Evolutionary conservation across 2,888 invertebrate species (phyloP), one percentile per base, ranked within the genome.

Genomic region (Leptinotarsa rubiginosa): DNA sequence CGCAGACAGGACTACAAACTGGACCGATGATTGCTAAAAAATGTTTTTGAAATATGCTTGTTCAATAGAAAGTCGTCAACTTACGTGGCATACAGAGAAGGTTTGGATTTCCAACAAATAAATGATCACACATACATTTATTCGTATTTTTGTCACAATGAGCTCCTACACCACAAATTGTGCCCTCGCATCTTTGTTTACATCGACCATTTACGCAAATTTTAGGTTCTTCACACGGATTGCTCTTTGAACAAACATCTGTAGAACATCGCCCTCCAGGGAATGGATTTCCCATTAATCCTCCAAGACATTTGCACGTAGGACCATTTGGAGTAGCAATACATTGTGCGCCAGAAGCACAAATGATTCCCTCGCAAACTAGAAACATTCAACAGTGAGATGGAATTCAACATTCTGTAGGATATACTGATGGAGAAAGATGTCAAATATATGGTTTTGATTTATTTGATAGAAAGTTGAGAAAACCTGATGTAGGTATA

Each of bases 71-170:
- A 50, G 56, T 25, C 15, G 3, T 50, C 12, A 12, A 92, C 94
- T 94, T 91, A 95, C 95, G 96, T 85, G 97, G 96, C 93, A 96
- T 96, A 84, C 97, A 97, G 68, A 97, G 90, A 41, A 96, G 89
- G 85, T 96, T 95, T 1, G 97, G 96, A 86, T 97, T 96, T 83
- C 97, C 97, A 78, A 95, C 92, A 86, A 96, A 96, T 85, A 94
- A 94, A 16, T 94, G 93, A 85, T 96, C 93, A 84, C 97, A 97
- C 65, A 95, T 91, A 87, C 97, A 97, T 88, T 93, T 93, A 78
- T 96, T 96, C 47, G 92, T 93, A 70, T 91, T 89, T 82, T 92
- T 92, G 84, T 96, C 94, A 85, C 97, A 97, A 69, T 92, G 92
- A 18, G 97, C 97, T 10, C 97, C 97, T 50, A 96, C 91, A 10